Base-by-base conservation (phyloP, 1,140 invertebrate species). In the Hylyphantes graminicola region DNA sequence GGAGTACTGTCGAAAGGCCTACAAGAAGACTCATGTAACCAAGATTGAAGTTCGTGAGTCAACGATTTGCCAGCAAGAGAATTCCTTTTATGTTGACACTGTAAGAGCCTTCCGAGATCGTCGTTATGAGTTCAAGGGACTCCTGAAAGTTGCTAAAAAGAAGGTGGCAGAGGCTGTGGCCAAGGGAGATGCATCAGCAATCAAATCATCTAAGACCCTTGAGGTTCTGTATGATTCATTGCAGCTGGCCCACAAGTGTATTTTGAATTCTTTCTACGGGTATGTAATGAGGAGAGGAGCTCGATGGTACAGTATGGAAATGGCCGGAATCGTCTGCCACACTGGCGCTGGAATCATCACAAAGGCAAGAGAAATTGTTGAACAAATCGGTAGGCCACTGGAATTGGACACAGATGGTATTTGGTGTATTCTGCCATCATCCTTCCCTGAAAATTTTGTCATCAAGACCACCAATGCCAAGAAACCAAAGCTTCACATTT, bases 231-330 rank as follows among this genome's bases (percentile, higher is more conserved):
- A 98, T 88, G 98, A 99, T 90, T 99, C 97, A 0, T 91, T 99
- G 53, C 98, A 99, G 88, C 91, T 99, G 68, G 98, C 98, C 2
- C 98, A 99, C 89, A 99, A 99, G 90, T 99, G 98, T 91, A 99
- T 99, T 90, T 92, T 99, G 2, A 99, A 99, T 91, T 99, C 98
- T 0, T 99, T 99, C 90, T 99, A 99, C 89, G 98, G 98, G 21
- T 99, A 99, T 90, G 98, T 99, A 15, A 99, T 99, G 98, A 92
- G 98, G 88, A 95, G 94, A 90, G 97, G 97, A n/a, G 96, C 97
- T 0, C 93, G 98, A 19, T 99, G 98, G 98, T 96, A 98, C 89
- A 98, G 97, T 86, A 99, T 99, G 98, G 97, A 99, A 91, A 99
- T 99, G 98, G 98, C 97, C 13, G 98, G 97, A 0, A 97, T 99